A percentile compares a stretch with the other conserved stretches of the same genome.
phyloP scores from a whole-genome alignment of 1,140 invertebrate species.

The Pseudomyrmex gracilis region DNA sequence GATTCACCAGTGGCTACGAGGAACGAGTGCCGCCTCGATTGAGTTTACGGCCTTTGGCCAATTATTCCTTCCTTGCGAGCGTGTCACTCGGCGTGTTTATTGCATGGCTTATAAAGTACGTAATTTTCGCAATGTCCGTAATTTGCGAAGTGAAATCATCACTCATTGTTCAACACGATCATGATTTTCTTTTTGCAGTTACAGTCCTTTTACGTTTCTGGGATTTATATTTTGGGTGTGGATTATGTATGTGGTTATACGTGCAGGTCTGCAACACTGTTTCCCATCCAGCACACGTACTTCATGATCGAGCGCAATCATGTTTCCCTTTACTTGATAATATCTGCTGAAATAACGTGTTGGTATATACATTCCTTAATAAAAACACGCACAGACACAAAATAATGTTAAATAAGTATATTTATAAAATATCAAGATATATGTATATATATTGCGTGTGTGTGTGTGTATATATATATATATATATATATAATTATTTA shows the following conservation, averaged over 20 bases:
- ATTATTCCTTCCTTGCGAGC: conserved; percentile 87
- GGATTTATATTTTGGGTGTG: conserved; percentile 73
- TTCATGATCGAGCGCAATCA: conserved; percentile 20
- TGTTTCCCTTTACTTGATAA: conserved; percentile 31
- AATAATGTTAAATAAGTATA: no score
- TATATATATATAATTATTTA: no score
- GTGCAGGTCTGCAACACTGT: conserved; percentile 79
- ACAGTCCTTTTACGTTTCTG: conserved; percentile 72
- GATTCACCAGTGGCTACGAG: conserved; percentile 86
- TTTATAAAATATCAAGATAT: no score
- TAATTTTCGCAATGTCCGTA: conserved; percentile 13
- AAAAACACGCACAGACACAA: no score
- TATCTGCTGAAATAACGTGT: neutral
- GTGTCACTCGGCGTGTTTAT: conserved; percentile 73
- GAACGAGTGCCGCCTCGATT: conserved; percentile 89
- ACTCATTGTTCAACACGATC: neutral
- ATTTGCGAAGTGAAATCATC: conserved; percentile 5
- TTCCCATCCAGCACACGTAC: conserved; percentile 17
- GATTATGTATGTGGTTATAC: conserved; percentile 76
- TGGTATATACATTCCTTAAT: no score
- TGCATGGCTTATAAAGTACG: conserved; percentile 79
- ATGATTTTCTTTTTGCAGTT: conserved; percentile 73
- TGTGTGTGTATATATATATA: no score
- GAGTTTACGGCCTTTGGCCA: conserved; percentile 89
- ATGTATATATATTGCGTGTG: no score